Evolutionary conservation across 2,113 vertebrate species (phyloP).

Genomic region (Gopherus evgoodei): DNA sequence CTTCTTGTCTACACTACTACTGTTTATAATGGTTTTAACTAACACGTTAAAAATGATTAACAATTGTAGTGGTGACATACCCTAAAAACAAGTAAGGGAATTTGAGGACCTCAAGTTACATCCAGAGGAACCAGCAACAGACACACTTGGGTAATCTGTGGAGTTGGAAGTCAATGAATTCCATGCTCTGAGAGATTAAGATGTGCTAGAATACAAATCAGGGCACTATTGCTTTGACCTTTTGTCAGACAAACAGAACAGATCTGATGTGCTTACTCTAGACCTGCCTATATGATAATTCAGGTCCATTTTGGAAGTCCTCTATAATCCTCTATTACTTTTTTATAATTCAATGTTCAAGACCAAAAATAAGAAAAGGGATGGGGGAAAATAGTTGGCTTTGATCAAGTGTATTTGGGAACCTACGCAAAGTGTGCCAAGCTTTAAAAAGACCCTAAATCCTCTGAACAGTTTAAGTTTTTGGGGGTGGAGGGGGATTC

Average conservation of each 20-base stretch:
- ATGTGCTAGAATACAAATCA: background rate
- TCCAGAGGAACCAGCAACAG: slow-evolving; percentile 39
- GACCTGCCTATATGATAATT: background rate
- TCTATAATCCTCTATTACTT: background rate
- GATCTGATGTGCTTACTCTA: background rate
- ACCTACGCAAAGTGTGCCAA: too few relatives aligned
- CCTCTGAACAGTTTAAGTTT: too few relatives aligned
- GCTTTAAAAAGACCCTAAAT: too few relatives aligned
- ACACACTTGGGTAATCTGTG: slow-evolving; percentile 32
- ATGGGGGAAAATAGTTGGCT: too few relatives aligned
- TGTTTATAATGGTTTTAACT: background rate
- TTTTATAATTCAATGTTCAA: slow-evolving; percentile 1
- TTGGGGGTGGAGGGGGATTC: too few relatives aligned
- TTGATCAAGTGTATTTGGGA: too few relatives aligned
- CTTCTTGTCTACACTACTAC: slow-evolving; percentile 5
- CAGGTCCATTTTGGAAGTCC: background rate
- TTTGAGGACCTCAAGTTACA: slow-evolving; percentile 31
- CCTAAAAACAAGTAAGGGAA: slow-evolving; percentile 11
- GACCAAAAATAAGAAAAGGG: too few relatives aligned
- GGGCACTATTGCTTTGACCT: background rate
- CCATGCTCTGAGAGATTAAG: slow-evolving; percentile 33
- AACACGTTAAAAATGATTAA: background rate
- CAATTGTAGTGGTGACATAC: slow-evolving; percentile 11
- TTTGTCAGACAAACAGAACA: background rate
- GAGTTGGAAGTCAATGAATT: slow-evolving; percentile 30